These are phyloP conservation scores for Pygocentrus nattereri DNA, from an alignment of 2,797 vertebrate genomes.

Conservation along the genomic window DNA sequence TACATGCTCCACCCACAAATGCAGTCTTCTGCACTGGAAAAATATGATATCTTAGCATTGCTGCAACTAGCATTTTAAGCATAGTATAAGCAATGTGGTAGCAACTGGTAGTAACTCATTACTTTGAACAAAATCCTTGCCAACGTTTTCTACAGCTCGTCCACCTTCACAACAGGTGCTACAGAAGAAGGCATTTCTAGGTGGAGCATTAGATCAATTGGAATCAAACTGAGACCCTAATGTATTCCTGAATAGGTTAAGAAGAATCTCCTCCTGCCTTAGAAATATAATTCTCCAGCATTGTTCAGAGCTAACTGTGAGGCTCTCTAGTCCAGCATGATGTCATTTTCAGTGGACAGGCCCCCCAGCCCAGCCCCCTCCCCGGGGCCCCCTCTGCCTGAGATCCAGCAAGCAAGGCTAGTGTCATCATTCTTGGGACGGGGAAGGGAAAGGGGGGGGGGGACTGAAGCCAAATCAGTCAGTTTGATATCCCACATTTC, in stretches of 20 bases:
- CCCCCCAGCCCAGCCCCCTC: constrained; percentile 1
- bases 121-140: not conserved
- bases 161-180: no score
- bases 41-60: no score
- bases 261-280: no score
- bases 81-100: no score
- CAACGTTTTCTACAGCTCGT: no score
- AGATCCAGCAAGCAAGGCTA: constrained; percentile 43
- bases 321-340: constrained; percentile 35
- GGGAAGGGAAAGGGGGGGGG: constrained; percentile 45
- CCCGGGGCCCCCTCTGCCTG: constrained; percentile 44
- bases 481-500: constrained; percentile 59
- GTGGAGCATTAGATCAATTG: not conserved
- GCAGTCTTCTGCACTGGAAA: not conserved
- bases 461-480: constrained; percentile 60
- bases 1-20: not conserved
- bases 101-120: no score
- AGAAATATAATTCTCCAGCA: not conserved
- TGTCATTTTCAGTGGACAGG: constrained; percentile 57
- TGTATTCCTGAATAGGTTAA: not conserved
- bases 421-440: constrained; percentile 61
- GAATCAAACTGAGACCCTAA: not conserved
- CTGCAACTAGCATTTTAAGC: no score
- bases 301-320: not conserved
- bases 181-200: no score